Base-by-base conservation (phyloP, 2,113 vertebrate species). In the Dicentrarchus labrax region DNA sequence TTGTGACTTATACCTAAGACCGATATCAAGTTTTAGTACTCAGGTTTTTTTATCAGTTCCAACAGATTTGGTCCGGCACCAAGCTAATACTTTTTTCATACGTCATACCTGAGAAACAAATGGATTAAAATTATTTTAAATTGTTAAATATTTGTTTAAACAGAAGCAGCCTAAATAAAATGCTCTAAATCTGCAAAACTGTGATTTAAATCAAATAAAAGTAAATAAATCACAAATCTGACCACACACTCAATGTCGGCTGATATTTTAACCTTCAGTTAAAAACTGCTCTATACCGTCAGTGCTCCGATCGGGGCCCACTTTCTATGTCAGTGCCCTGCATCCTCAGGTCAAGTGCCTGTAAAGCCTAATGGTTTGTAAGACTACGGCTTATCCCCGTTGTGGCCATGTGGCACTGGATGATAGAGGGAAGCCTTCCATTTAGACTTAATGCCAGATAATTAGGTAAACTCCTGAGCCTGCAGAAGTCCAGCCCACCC, bases 401-500 rank as follows among this genome's bases (percentile, higher is more conserved):
- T 76, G 82, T 71, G 74, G 78, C 88, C 86, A 91, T 90, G 88
- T 93, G 83, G 89, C 59, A 48, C 6, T 17, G 78, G 83, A 91
- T 79, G 84, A 86, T 61, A 80, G 85, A 90, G 86, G 87, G 87
- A 90, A 90, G 91, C 86, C 86, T 90, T 87, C 89, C 88, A 82
- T 91, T 92, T 86, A 74, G 90, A 91, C 78, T 84, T 93, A 94
- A 94, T 92, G 83, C 90, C 75, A 79, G 87, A 87, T 93, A 87
- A 94, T 94, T 93, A 93, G 83, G 89, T 91, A 89, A 94, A 91
- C 78, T 86, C 82, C 88, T 93, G 87, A 91, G 83, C 78, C 88
- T 84, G 89, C 84, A 88, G 68, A 90, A 80, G 86, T 81, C 80
- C 61, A 83, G 73, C 62, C 81, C 2, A 70, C 69, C 78, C 84